Percentiles rank a stretch among this genome's conserved stretches.
These are phyloP conservation scores for Rhinella marina DNA, from an alignment of 2,797 vertebrate species.

Conservation along the genomic window DNA sequence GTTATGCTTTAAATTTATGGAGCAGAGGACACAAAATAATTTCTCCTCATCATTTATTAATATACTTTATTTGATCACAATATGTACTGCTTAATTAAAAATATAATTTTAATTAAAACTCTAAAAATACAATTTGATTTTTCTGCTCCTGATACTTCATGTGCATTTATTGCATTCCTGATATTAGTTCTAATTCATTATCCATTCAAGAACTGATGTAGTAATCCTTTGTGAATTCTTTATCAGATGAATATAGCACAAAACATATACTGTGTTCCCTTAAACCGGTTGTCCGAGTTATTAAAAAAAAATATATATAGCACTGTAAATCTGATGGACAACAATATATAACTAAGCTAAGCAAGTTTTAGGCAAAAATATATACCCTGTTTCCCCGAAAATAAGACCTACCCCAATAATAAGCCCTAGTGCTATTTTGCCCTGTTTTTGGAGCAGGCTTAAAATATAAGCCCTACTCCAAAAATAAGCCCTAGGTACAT, in stretches of 20 bases:
- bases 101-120: conserved; percentile 69
- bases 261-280: not conserved
- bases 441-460: no score
- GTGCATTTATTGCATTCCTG: conserved; percentile 21
- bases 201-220: not conserved
- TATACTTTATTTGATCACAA: conserved; percentile 82
- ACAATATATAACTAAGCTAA: no score
- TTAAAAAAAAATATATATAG: no score
- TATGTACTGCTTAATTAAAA: conserved; percentile 72
- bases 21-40: conserved; percentile 80
- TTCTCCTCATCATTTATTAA: conserved; percentile 82
- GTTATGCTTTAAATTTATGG: conserved; percentile 80
- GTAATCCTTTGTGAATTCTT: not conserved
- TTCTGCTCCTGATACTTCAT: not conserved
- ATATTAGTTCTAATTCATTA: conserved; percentile 19
- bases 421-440: no score
- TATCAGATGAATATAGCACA: not conserved
- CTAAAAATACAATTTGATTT: conserved; percentile 73
- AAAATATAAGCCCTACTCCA: no score
- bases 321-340: no score
- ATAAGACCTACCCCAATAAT: no score
- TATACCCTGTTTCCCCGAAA: no score
- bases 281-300: no score
- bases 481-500: no score
- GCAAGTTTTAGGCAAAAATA: no score